These are phyloP conservation scores for Channa maculata DNA, from an alignment of 2,113 vertebrate genomes.

Conservation along the genomic window DNA sequence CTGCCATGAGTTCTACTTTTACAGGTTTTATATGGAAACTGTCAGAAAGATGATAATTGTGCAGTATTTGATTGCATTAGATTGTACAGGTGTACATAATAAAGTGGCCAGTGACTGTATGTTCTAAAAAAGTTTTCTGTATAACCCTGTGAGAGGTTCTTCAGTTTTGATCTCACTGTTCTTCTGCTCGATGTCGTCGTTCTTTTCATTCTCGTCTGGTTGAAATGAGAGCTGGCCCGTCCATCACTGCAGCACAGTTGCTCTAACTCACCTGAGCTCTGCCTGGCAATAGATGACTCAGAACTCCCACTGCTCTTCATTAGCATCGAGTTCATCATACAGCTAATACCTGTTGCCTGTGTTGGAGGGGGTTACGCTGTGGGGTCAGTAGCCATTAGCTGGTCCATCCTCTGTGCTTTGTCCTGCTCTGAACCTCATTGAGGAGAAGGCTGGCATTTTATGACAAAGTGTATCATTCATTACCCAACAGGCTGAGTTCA, in stretches of 20 bases:
- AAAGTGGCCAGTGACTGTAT: no score
- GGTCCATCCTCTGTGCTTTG: constrained; percentile 25
- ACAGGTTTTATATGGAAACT: no score
- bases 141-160: no score
- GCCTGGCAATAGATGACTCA: constrained; percentile 26
- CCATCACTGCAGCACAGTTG: no score
- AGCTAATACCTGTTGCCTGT: constrained; percentile 54
- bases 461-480: constrained; percentile 31
- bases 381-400: constrained; percentile 64
- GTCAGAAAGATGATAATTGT: no score
- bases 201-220: background rate
- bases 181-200: background rate
- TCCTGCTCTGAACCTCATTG: constrained; percentile 41
- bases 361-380: constrained; percentile 15
- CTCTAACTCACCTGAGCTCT: background rate
- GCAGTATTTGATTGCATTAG: no score
- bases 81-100: no score
- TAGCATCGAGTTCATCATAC: constrained; percentile 60
- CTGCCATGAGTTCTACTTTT: no score
- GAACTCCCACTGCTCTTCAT: constrained; percentile 55
- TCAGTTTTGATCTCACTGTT: background rate
- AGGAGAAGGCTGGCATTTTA: constrained; percentile 16
- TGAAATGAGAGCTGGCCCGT: no score
- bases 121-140: no score
- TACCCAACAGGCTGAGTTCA: constrained; percentile 26